phyloP scores from a whole-genome alignment of 2,797 vertebrate species.

The Megalops cyprinoides region DNA sequence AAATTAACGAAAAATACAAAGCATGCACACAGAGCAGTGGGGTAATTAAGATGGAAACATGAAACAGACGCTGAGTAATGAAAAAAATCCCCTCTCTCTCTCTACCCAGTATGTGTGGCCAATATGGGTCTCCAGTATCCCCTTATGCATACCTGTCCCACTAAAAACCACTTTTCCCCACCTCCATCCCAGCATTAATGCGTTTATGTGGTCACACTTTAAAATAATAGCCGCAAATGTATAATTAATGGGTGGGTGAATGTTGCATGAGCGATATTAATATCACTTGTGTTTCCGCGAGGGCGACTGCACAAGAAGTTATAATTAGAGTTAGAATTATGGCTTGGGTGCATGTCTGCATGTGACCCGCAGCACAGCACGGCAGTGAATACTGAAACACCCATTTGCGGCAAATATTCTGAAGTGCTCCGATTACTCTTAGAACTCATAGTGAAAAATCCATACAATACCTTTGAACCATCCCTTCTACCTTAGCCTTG shows the following conservation, averaged over 20 bases:
- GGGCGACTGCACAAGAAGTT: neutral
- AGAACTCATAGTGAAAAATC: neutral
- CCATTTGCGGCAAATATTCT: conserved; percentile 9
- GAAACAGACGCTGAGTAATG: neutral
- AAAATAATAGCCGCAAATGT: conserved; percentile 2
- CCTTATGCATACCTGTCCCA: neutral
- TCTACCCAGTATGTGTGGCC: neutral
- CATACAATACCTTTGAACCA: conserved; percentile 20
- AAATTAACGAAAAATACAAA: neutral
- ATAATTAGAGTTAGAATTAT: neutral
- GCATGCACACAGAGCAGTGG: neutral
- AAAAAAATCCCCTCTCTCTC: neutral
- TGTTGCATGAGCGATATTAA: neutral
- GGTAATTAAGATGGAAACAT: neutral
- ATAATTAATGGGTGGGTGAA: neutral
- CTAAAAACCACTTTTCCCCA: neutral
- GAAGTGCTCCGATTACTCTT: neutral
- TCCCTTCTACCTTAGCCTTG: conserved; percentile 19
- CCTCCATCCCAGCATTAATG: neutral
- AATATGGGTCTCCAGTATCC: neutral
- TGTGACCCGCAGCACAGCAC: neutral
- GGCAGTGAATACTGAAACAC: neutral
- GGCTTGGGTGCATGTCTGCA: neutral
- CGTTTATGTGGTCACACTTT: conserved; percentile 7
- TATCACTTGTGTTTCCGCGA: neutral